phyloP scores from a whole-genome alignment of 1,140 invertebrate genomes.

The Drosophila littoralis region DNA sequence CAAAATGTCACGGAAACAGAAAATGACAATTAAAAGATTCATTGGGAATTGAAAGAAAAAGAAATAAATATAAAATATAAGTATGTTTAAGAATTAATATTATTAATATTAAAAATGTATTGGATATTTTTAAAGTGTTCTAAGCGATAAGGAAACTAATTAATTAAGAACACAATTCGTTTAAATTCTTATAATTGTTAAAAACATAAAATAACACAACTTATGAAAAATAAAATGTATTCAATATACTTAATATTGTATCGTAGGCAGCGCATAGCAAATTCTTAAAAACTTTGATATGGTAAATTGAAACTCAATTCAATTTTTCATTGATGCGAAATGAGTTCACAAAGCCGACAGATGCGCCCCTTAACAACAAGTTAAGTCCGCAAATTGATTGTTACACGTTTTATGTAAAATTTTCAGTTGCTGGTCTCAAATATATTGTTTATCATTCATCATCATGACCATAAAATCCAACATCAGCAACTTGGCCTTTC shows the following conservation, averaged over 20 bases:
- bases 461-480: not conserved
- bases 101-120: no score
- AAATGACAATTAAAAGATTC: no score
- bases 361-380: conserved; percentile 28
- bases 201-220: no score
- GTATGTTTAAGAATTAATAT: no score
- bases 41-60: no score
- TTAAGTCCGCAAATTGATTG: conserved; percentile 19
- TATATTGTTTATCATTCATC: conserved; percentile 6
- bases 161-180: no score
- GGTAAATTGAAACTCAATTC: conserved; percentile 11
- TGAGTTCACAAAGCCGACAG: conserved; percentile 64
- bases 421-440: not conserved
- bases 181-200: no score
- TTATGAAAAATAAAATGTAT: no score
- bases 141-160: no score
- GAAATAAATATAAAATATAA: no score
- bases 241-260: not conserved
- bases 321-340: conserved; percentile 27
- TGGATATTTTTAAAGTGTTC: no score
- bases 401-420: conserved; percentile 3
- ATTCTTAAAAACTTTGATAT: not conserved
- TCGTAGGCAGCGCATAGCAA: not conserved
- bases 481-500: conserved; percentile 40
- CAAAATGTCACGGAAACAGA: no score